Percentiles rank a stretch among this genome's conserved stretches.
These are phyloP conservation scores for Dromas ardeola DNA, from an alignment of 2,113 vertebrate species.

Conservation along the genomic window DNA sequence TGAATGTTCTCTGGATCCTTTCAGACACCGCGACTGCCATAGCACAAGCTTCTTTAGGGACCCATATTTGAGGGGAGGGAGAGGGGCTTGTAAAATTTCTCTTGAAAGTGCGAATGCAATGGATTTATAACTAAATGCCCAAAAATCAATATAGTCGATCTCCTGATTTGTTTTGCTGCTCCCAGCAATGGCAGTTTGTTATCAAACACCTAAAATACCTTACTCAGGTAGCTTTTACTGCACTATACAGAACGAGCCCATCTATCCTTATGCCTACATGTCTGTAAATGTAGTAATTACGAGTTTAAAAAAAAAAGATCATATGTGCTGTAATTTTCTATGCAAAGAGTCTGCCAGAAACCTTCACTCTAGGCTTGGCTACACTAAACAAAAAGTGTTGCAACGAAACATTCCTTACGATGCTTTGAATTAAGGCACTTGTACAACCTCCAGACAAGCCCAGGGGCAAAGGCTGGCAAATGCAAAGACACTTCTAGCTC, in stretches of 20 bases:
- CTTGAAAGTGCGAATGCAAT: background rate
- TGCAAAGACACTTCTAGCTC: background rate
- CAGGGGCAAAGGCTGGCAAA: background rate
- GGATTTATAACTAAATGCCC: background rate
- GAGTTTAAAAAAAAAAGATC: background rate
- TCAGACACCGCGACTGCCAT: background rate
- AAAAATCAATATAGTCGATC: background rate
- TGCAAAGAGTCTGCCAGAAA: background rate
- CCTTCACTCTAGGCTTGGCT: background rate
- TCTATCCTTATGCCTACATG: background rate
- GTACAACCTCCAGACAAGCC: background rate
- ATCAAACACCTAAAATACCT: background rate
- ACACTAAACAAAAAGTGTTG: background rate
- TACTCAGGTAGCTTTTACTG: background rate
- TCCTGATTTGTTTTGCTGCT: background rate
- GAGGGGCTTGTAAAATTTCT: background rate
- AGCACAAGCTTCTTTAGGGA: background rate
- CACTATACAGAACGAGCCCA: background rate
- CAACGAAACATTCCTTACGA: constrained; percentile 25
- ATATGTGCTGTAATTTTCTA: background rate
- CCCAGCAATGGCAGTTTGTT: background rate
- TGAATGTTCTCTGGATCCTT: constrained; percentile 4
- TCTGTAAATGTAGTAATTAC: background rate
- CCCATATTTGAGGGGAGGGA: background rate
- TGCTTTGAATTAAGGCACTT: background rate